Evolutionary conservation across 2,888 invertebrate species (phyloP), one percentile per base, ranked within the genome.

Genomic region (Drosophila nr. perissopoda): DNA sequence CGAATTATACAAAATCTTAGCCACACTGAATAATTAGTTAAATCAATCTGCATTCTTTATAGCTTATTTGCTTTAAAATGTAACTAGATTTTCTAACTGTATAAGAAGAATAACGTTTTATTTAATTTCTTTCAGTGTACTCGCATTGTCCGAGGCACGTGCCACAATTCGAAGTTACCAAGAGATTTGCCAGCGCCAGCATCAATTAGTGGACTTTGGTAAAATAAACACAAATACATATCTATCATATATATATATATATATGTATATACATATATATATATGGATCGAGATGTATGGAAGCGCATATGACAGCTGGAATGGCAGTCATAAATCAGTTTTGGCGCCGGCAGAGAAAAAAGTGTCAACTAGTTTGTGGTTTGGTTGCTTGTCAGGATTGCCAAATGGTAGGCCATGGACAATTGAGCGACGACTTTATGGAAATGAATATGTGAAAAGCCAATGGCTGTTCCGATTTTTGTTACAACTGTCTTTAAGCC

Each of bases 241-340:
- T 48, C 60, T 61, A 34, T 36, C 21, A 29, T 34, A 62, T 33
- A 34, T 36, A 36, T 13, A 27, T 49, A 62, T 38, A 31, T n/a
- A 40, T 6, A 31, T 33, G 59, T 38, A 31, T n/a, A 40, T 6
- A 31, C 25, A 11, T 36, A 6, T 27, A 36, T 54, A 27, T 13
- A 54, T 27, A 36, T 33, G 33, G 40, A 54, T 72, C 59, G 68
- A 76, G 72, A 66, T 63, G 36, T 76, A 66, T 80, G 76, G 65
- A 57, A 71, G 65, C 57, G 54, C 42, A 69, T 80, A 63, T 79
- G 78, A 75, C 80, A 78, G 74, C 70, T 65, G 67, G 54, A 70
- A 52, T 67, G 64, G 48, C 67, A 57, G 70, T 60, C 82, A 79
- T 87, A 87, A 84, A 87, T 83, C 82, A 87, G 74, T 87, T 87